A percentile compares a stretch with the other conserved stretches of the same genome.
Evolutionary conservation across 2,888 invertebrate genomes (phyloP).

Genomic region (Stenurella melanura): DNA sequence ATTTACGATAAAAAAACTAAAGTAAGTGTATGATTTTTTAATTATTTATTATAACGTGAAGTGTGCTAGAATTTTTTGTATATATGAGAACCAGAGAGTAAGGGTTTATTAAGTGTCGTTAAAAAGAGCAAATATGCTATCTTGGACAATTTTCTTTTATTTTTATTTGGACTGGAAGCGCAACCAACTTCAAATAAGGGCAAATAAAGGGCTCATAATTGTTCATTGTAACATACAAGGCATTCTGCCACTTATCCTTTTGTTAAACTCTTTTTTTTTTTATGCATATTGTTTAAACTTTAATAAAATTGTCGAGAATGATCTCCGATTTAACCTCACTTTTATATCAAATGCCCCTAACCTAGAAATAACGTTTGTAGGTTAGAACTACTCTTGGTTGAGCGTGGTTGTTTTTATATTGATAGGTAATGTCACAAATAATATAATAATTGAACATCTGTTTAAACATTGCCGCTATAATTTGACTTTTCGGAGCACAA

Average conservation of each 20-base stretch:
- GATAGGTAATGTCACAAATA: conserved; percentile 65
- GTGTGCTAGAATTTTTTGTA: conserved; percentile 49
- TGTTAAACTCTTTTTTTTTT: conserved; percentile 33
- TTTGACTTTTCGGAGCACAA: conserved; percentile 62
- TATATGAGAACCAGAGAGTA: conserved; percentile 45
- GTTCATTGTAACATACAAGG: conserved; percentile 55
- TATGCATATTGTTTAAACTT: conserved; percentile 28
- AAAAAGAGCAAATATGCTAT: conserved; percentile 46
- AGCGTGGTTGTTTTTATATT: conserved; percentile 66
- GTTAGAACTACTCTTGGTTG: conserved; percentile 56
- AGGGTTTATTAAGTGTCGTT: conserved; percentile 49
- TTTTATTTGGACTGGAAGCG: conserved; percentile 53
- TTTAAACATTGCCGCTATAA: conserved; percentile 54
- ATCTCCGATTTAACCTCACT: conserved; percentile 48
- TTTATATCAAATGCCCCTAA: conserved; percentile 60
- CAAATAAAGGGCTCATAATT: conserved; percentile 64
- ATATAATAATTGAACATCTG: conserved; percentile 60
- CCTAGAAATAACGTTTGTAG: conserved; percentile 53
- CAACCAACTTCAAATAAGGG: conserved; percentile 38
- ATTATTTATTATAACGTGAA: conserved; percentile 64
- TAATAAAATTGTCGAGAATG: conserved; percentile 40
- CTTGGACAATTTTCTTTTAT: conserved; percentile 52
- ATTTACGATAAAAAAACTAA: conserved; percentile 47
- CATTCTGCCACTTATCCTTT: conserved; percentile 49
- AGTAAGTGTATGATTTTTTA: conserved; percentile 59